Evolutionary conservation across 2,888 invertebrate genomes (phyloP), one percentile per base, ranked within the genome.

Genomic region (Phyto melanocephala): DNA sequence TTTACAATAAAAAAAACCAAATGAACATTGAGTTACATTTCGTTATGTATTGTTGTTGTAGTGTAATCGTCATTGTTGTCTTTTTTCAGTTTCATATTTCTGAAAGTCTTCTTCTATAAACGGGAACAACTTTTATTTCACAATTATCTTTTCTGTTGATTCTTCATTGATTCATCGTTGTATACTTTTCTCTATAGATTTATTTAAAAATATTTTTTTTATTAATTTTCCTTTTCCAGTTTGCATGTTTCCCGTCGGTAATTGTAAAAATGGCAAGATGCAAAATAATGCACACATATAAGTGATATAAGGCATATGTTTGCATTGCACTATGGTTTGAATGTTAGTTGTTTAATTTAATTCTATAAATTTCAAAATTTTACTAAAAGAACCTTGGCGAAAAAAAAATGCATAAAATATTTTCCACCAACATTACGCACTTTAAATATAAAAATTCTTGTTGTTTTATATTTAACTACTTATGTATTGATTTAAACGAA

Each of bases 101-200:
- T 50, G 45, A 50, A 47, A 71, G 50, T 35, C 40, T 33, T 37
- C 54, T 24, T 58, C 78, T 71, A 63, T 13, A 71, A 63, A 40
- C 45, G 71, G 70, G 54, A 71, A 79, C 58, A 78, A 71, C 47
- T 72, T 79, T 72, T 79, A 70, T 75, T 65, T 75, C 50, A 80
- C 63, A 80, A 80, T 75, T 68, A 80, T 80, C 80, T 75, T 60
- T 24, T 54, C n/a, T n/a, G n/a, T n/a, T n/a, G n/a, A n/a, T n/a
- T n/a, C n/a, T n/a, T n/a, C n/a, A n/a, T n/a, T n/a, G n/a, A 28
- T 28, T 56, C 17, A 37, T 75, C 65, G 63, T 60, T 5, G 15
- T 58, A 20, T 52, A 40, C 50, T 35, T 54, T 70, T 15, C 22
- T 54, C 54, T 47, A 17, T 42, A 20, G 33, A 65, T 63, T 65